These are phyloP conservation scores for Theristicus caerulescens DNA, from an alignment of 2,113 vertebrate genomes.

Conservation along the genomic window DNA sequence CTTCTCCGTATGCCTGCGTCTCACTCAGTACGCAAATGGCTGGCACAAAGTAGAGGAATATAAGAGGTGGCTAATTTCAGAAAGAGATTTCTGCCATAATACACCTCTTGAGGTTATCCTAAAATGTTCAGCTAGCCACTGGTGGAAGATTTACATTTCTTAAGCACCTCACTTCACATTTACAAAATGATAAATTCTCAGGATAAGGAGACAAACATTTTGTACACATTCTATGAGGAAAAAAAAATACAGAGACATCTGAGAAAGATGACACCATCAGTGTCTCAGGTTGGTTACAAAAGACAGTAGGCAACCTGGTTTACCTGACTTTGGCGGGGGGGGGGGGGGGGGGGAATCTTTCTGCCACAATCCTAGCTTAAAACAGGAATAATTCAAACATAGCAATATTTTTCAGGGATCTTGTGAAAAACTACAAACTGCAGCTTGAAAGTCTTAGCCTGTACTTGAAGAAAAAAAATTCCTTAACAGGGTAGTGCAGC, in stretches of 20 bases:
- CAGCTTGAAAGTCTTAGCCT: not conserved
- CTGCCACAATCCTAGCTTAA: not conserved
- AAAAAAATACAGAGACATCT: not conserved
- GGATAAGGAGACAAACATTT: not conserved
- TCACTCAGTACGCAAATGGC: not conserved
- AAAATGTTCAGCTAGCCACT: not conserved
- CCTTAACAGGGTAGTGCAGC: not conserved
- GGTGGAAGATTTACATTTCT: not conserved
- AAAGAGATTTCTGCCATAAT: not conserved
- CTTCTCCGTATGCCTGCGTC: not conserved
- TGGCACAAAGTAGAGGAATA: not conserved
- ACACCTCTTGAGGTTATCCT: not conserved
- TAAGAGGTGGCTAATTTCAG: not conserved
- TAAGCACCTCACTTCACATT: not conserved
- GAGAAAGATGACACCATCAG: not conserved
- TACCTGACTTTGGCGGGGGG: not conserved
- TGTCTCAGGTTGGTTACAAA: not conserved
- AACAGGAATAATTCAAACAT: not conserved
- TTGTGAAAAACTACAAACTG: not conserved
- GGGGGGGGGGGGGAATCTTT: too few species aligned
- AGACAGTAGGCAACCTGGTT: not conserved
- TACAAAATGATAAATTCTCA: not conserved
- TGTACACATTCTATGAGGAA: accelerated
- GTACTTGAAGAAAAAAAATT: not conserved
- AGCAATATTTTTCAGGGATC: not conserved